Evolutionary conservation across 2,113 vertebrate genomes (phyloP).

Genomic region (Silurus glanis): DNA sequence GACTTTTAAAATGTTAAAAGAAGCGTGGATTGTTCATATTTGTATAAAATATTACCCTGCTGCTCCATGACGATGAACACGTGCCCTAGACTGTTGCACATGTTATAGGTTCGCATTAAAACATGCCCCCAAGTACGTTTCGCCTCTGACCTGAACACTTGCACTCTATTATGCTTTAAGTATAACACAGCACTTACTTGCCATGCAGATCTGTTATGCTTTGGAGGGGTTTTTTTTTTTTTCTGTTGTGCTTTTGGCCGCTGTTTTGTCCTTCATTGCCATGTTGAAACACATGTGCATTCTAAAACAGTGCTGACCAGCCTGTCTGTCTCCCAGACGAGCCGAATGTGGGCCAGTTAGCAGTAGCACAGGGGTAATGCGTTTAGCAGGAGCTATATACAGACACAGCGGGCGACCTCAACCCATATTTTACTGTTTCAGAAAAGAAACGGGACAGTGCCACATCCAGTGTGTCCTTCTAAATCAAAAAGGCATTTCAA

Average conservation of each 20-base stretch:
- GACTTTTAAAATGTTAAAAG: no score
- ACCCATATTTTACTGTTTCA: slow-evolving; percentile 53
- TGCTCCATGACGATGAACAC: neutral
- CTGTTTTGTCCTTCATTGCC: slow-evolving; percentile 4
- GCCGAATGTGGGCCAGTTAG: slow-evolving; percentile 30
- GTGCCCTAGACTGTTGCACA: neutral
- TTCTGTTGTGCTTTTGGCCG: neutral
- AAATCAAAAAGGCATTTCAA: slow-evolving; percentile 51
- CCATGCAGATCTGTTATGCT: neutral
- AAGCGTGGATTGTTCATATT: neutral
- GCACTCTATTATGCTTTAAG: neutral
- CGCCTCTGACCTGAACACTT: neutral
- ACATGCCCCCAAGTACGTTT: neutral
- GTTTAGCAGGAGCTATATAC: slow-evolving; percentile 40
- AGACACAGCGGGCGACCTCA: slow-evolving; percentile 53
- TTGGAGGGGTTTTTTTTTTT: neutral
- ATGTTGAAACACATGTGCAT: neutral
- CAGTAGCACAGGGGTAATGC: slow-evolving; percentile 19
- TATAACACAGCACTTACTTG: neutral
- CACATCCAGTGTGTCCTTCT: slow-evolving; percentile 39
- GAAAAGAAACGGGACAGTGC: slow-evolving; percentile 44
- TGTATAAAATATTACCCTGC: neutral
- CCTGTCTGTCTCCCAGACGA: slow-evolving; percentile 1
- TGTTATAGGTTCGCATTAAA: neutral
- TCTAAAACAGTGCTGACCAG: neutral